A percentile compares a stretch with the other conserved stretches of the same genome.
Evolutionary conservation across 2,113 vertebrate genomes (phyloP).

Genomic region (Turdus rufiventris): DNA sequence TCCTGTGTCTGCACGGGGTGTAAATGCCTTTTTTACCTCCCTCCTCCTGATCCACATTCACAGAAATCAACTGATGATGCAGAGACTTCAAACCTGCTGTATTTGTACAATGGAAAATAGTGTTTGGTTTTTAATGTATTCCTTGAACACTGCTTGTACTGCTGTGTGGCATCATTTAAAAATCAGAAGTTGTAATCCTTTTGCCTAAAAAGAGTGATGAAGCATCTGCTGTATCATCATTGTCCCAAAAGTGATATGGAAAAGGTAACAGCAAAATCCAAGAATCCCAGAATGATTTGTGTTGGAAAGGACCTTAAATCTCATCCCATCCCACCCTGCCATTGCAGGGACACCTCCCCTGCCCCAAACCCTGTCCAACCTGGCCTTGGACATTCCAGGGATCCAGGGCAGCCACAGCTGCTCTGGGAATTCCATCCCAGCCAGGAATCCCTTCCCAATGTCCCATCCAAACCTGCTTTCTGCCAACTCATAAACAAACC

Average conservation of each 20-base stretch:
- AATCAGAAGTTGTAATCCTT: background rate
- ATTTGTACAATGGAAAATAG: background rate
- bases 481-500: accelerated
- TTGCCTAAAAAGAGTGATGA: background rate
- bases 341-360: background rate
- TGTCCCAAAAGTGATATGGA: background rate
- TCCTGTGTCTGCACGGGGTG: accelerated
- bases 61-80: accelerated
- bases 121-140: background rate
- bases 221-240: background rate
- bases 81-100: background rate
- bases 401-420: background rate
- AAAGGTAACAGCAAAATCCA: background rate
- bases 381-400: background rate
- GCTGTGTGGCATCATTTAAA: background rate
- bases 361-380: background rate
- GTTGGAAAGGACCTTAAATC: background rate
- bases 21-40: background rate
- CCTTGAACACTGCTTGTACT: background rate
- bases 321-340: background rate
- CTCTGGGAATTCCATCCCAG: background rate
- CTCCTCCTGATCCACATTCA: background rate
- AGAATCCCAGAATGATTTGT: background rate
- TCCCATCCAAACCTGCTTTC: background rate
- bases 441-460: no score